phyloP scores from a whole-genome alignment of 2,113 vertebrate genomes.

The Stegostoma tigrinum region DNA sequence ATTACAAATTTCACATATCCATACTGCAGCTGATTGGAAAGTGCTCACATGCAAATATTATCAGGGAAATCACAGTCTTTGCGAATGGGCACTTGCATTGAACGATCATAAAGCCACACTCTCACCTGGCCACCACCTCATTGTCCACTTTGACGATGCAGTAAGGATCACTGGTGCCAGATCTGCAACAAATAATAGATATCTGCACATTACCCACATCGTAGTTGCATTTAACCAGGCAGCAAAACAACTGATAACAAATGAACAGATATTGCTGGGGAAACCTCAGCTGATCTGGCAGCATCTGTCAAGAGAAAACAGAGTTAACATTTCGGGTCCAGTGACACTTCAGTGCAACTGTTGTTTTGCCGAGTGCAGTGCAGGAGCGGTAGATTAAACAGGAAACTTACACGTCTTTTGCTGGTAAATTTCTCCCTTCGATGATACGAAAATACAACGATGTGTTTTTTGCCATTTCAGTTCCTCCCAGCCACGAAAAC shows the following conservation, averaged over 20 bases:
- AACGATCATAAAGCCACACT: fast-evolving
- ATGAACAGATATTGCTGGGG: no score
- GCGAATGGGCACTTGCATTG: neutral
- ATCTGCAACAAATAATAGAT: constrained; percentile 50
- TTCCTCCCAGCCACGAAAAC: neutral
- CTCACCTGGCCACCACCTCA: constrained; percentile 84
- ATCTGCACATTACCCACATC: neutral
- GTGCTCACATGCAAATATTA: neutral
- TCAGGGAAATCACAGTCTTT: neutral
- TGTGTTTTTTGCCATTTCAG: constrained; percentile 67
- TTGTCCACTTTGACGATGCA: constrained; percentile 83
- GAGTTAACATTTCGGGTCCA: no score
- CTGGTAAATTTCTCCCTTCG: constrained; percentile 78
- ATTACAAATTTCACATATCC: neutral
- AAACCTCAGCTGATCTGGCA: no score
- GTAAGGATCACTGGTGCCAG: constrained; percentile 82
- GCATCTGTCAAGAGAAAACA: no score
- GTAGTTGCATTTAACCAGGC: neutral
- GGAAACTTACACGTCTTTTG: constrained; percentile 79
- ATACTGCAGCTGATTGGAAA: neutral
- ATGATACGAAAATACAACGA: constrained; percentile 78
- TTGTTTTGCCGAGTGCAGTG: neutral
- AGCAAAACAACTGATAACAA: neutral
- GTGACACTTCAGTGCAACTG: no score
- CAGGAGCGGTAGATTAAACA: constrained; percentile 14